These are phyloP conservation scores for Leucoraja ocellata DNA, from an alignment of 2,797 vertebrate species.

Conservation along the genomic window DNA sequence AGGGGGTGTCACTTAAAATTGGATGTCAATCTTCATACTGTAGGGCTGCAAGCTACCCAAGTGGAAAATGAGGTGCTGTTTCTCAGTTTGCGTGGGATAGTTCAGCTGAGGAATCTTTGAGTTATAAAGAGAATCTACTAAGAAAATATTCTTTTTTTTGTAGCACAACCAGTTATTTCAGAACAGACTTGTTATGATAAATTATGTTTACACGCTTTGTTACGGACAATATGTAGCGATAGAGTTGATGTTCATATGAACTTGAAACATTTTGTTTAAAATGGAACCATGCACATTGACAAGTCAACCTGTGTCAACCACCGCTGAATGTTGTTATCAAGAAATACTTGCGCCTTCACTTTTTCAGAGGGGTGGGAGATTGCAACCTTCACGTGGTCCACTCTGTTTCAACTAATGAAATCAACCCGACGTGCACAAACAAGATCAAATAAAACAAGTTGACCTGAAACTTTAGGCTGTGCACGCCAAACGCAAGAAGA, in stretches of 20 bases:
- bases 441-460: too few relatives aligned
- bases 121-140: background rate
- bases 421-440: too few relatives aligned
- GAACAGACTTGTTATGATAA: background rate
- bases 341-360: background rate
- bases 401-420: too few relatives aligned
- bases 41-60: too few relatives aligned
- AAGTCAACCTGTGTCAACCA: background rate
- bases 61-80: too few relatives aligned
- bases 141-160: background rate
- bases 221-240: background rate
- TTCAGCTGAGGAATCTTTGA: background rate
- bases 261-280: background rate
- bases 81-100: background rate
- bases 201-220: background rate
- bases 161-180: background rate
- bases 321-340: background rate
- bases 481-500: too few relatives aligned
- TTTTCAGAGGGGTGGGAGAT: background rate
- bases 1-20: too few relatives aligned
- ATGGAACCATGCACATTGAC: background rate
- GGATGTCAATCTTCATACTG: too few relatives aligned
- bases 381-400: too few relatives aligned
- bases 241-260: background rate
- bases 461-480: too few relatives aligned